phyloP scores from a whole-genome alignment of 2,113 vertebrate species.

The Myotis yumanensis region DNA sequence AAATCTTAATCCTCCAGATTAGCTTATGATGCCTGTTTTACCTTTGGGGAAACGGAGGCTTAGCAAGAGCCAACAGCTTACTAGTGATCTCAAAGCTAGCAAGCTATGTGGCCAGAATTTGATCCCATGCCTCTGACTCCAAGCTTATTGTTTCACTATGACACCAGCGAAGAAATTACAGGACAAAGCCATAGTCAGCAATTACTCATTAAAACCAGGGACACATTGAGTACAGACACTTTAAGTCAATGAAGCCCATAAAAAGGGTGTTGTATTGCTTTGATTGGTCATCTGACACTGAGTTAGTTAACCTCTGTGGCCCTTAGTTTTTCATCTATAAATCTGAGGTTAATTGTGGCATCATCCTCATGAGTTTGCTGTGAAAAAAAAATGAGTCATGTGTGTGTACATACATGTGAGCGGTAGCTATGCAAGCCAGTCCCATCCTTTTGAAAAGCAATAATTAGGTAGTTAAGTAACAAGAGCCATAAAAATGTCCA shows the following conservation, averaged over 20 bases:
- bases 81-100: not conserved
- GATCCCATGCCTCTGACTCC: not conserved
- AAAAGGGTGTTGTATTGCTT: not conserved
- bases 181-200: conserved; percentile 22
- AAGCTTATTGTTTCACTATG: not conserved
- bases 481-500: not conserved
- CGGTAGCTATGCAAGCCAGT: not conserved
- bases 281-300: conserved; percentile 22
- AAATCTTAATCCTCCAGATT: not conserved
- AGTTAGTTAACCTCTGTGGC: not conserved
- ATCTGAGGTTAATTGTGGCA: not conserved
- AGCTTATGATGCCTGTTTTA: not conserved
- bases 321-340: conserved; percentile 29
- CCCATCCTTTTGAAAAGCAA: conserved; percentile 17
- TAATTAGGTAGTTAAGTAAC: not conserved
- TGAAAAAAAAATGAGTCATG: not conserved
- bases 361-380: not conserved
- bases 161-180: conserved; percentile 53
- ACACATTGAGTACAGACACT: not conserved
- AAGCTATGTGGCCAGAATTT: not conserved
- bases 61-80: not conserved
- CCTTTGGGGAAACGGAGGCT: conserved; percentile 30
- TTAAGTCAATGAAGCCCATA: conserved; percentile 18
- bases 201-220: conserved; percentile 55
- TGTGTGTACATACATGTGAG: not conserved